These are phyloP conservation scores for Spinus olivaceus DNA, from an alignment of 2,797 vertebrate species.

Conservation along the genomic window DNA sequence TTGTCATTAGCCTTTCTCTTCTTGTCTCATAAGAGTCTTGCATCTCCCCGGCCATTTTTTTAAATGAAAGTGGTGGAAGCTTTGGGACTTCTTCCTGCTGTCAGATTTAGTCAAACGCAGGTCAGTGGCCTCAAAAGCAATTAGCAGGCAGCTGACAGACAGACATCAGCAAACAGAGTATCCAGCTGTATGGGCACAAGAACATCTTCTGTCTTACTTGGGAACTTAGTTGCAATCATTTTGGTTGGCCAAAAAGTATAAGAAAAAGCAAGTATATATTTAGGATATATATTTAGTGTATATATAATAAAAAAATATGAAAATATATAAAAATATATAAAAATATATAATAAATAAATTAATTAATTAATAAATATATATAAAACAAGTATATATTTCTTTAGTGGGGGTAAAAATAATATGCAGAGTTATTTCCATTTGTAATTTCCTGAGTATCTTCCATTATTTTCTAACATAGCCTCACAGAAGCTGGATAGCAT, in stretches of 20 bases:
- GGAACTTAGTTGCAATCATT: not conserved
- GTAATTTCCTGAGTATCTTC: not conserved
- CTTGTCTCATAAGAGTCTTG: not conserved
- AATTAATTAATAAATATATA: no score
- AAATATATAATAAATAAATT: not conserved
- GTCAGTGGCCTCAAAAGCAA: not conserved
- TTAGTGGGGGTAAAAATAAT: not conserved
- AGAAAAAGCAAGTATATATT: not conserved
- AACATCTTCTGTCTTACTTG: not conserved
- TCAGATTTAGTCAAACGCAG: conserved; percentile 11
- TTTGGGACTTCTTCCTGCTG: conserved; percentile 19
- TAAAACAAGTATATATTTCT: not conserved
- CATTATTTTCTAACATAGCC: not conserved
- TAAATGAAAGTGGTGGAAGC: not conserved
- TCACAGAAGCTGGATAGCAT: not conserved
- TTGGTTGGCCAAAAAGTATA: not conserved
- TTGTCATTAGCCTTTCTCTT: conserved; percentile 41
- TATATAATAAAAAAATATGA: not conserved
- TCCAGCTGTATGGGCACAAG: not conserved
- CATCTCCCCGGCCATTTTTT: not conserved
- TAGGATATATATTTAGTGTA: not conserved
- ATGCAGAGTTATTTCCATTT: not conserved
- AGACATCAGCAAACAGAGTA: not conserved
- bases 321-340: not conserved
- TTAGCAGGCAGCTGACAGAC: not conserved